These are phyloP conservation scores for Psammodynastes pulverulentus DNA, from an alignment of 2,113 vertebrate species.

Conservation along the genomic window DNA sequence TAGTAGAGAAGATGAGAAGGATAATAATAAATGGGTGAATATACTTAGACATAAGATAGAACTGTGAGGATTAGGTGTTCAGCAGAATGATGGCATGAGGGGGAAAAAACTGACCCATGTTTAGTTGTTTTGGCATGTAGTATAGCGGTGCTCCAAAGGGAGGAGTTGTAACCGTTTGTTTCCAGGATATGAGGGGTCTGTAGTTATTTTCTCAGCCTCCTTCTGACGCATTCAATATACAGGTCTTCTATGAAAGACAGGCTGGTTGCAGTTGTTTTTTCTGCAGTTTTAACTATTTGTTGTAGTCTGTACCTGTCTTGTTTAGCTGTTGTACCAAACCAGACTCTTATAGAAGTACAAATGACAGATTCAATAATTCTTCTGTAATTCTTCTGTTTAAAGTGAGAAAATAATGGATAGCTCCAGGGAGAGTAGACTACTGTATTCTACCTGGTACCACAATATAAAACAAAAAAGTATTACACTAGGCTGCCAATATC, in stretches of 20 bases:
- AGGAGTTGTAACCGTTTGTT: not conserved
- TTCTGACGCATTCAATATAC: not conserved
- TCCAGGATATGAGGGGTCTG: not conserved
- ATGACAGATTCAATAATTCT: not conserved
- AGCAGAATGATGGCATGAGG: not conserved
- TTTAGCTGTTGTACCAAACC: not conserved
- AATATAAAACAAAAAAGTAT: not conserved
- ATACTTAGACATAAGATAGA: not conserved
- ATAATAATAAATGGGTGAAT: not conserved
- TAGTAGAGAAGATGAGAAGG: not conserved
- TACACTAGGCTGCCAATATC: not conserved
- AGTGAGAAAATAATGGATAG: not conserved
- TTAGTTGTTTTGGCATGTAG: not conserved
- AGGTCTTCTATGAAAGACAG: not conserved
- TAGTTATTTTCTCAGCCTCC: not conserved
- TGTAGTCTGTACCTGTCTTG: not conserved
- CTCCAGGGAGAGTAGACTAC: not conserved
- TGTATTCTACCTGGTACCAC: not conserved
- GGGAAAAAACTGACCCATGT: not conserved
- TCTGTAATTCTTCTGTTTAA: not conserved
- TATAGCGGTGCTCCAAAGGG: not conserved
- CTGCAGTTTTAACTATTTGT: not conserved
- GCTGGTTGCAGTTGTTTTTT: not conserved
- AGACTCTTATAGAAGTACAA: not conserved
- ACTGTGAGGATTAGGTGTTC: not conserved